phyloP scores from a whole-genome alignment of 2,888 invertebrate species.

The Cataglyphis rosenhaueri region DNA sequence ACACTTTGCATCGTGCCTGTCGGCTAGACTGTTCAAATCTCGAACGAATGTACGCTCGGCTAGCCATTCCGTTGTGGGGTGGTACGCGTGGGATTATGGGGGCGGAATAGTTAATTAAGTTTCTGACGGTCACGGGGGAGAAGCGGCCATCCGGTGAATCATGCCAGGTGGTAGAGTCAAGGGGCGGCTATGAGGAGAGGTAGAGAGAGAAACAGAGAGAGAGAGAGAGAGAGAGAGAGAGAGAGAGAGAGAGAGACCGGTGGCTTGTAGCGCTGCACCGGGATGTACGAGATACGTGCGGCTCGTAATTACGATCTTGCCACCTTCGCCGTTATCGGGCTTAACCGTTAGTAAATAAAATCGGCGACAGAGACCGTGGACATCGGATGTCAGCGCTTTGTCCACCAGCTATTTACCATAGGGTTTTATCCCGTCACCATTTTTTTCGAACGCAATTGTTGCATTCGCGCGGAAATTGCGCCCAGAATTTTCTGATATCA shows the following conservation, averaged over 20 bases:
- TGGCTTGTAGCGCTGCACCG: constrained; percentile 33
- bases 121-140: constrained; percentile 79
- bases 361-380: constrained; percentile 49
- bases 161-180: constrained; percentile 66
- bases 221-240: neutral
- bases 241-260: neutral
- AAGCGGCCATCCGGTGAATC: constrained; percentile 77
- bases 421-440: constrained; percentile 12
- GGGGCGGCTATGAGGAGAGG: constrained; percentile 34
- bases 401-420: constrained; percentile 33
- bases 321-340: constrained; percentile 62
- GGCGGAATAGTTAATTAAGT: constrained; percentile 82
- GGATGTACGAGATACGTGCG: constrained; percentile 64
- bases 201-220: neutral
- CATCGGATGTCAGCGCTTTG: constrained; percentile 33
- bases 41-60: constrained; percentile 43
- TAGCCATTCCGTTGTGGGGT: constrained; percentile 28
- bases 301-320: constrained; percentile 78
- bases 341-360: constrained; percentile 60
- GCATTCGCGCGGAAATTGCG: constrained; percentile 21
- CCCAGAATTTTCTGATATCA: neutral
- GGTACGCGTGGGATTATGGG: constrained; percentile 74
- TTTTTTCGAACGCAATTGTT: constrained; percentile 14
- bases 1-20: constrained; percentile 25
- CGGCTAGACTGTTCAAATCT: constrained; percentile 36